Evolutionary conservation across 2,888 invertebrate genomes (phyloP), one percentile per base, ranked within the genome.

Genomic region (Tethea ocularis): DNA sequence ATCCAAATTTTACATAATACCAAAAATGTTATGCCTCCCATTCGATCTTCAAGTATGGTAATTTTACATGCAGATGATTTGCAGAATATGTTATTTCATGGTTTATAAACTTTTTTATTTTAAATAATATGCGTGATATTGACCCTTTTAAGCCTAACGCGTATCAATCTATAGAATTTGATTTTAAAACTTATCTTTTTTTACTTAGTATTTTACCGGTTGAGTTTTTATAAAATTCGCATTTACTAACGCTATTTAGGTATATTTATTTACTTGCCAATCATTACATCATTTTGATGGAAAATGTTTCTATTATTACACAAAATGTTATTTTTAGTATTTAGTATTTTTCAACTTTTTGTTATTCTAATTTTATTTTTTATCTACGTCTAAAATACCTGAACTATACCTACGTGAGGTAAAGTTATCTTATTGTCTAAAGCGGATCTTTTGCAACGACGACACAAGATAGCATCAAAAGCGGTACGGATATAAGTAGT

Each of bases 1-100:
- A 61, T 74, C 75, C 75, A 68, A 71, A 75, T 26, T 41, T 41
- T 41, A 51, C 51, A n/a, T 26, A 52, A 56, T 41, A 38, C 20
- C 10, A 24, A 41, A 46, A 53, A 26, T 13, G 10, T 29, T 56
- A 38, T 38, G n/a, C 38, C 4, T 24, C 20, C 41, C 41, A 46
- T 56, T 24, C 36, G 13, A 23, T 41, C 23, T 22, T 54, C 17
- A 51, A 51, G n/a, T 15, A 52, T 23, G 11, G 54, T 10, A 10
- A 13, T 57, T 41, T n/a, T 41, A 41, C 17, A n/a, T 41, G 41
- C 6, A n/a, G 41, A 41, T 41, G 41, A 17, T 46, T 20, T 46
- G 41, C 41, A 17, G 4, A 20, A 46, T 46, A 6, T 33, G 6
- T 11, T 33, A 1, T 33, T 1, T 33, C 3, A 13, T 13, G 33